phyloP scores from a whole-genome alignment of 92 coral and sea anemone species.

The Umimayanthus kanabou region DNA sequence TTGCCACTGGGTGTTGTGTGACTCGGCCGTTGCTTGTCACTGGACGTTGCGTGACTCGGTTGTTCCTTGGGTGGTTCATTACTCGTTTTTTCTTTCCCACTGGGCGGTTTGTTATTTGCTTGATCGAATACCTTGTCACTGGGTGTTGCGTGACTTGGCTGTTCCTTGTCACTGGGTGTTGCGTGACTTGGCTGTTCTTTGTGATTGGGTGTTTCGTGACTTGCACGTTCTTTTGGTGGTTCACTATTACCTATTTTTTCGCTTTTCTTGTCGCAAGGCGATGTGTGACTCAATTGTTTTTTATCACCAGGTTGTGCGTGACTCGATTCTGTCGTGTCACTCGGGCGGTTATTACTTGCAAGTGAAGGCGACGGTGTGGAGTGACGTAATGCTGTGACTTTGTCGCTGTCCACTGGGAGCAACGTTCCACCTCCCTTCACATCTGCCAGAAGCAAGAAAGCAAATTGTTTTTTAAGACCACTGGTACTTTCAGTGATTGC shows the following conservation, averaged over 20 bases:
- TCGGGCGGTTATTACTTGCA: too few relatives aligned
- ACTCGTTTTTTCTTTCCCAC: neutral
- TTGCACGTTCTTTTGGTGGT: neutral
- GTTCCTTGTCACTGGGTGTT: neutral
- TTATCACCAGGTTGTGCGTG: neutral
- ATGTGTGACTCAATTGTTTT: neutral
- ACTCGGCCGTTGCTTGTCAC: neutral
- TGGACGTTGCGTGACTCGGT: neutral
- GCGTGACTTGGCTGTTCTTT: neutral
- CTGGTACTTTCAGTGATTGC: neutral
- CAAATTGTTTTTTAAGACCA: neutral
- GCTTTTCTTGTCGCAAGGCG: neutral
- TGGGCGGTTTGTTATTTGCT: neutral
- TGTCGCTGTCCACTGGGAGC: neutral
- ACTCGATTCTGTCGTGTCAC: neutral
- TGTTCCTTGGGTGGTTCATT: neutral
- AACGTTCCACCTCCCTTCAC: neutral
- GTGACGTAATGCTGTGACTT: neutral
- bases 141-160: neutral
- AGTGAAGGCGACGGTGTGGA: neutral
- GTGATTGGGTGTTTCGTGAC: neutral
- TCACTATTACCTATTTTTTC: neutral
- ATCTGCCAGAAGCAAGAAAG: neutral
- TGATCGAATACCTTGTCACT: neutral
- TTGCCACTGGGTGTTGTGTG: neutral